Conservation (phyloP, 2,888 invertebrate genomes). For the Petrolisthes manimaculis region DNA sequence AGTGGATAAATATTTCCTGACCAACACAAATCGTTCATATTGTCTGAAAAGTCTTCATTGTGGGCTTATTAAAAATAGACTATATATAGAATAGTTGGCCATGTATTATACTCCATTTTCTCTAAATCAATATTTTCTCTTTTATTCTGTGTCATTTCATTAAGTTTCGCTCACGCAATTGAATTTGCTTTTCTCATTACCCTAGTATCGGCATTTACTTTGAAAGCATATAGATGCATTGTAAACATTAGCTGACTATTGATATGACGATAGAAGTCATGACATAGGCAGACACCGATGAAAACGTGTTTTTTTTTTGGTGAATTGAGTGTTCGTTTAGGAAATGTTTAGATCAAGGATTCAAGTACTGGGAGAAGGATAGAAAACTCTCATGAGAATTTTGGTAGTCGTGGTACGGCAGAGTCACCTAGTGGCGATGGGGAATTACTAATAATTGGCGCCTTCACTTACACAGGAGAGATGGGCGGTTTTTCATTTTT, state of each 20-base stretch:
- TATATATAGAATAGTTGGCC: not conserved
- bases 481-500: too few species aligned
- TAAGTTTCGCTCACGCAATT: slow-evolving; percentile 42
- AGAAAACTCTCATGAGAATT: too few species aligned
- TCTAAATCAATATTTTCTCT: slow-evolving; percentile 46
- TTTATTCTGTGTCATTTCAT: slow-evolving; percentile 51
- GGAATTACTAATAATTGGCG: too few species aligned
- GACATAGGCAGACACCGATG: not conserved
- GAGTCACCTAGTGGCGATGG: too few species aligned
- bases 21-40: too few species aligned
- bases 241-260: not conserved
- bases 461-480: too few species aligned
- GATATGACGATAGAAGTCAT: not conserved
- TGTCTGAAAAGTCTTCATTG: too few species aligned
- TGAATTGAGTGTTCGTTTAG: slow-evolving; percentile 18
- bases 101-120: slow-evolving; percentile 16
- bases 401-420: too few species aligned
- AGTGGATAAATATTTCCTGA: too few species aligned
- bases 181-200: not conserved
- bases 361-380: too few species aligned
- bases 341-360: not conserved
- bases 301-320: not conserved
- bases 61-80: not conserved
- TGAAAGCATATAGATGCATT: not conserved
- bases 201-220: not conserved